Conservation (phyloP, 2,113 vertebrate genomes). For the Cnemophilus loriae region DNA sequence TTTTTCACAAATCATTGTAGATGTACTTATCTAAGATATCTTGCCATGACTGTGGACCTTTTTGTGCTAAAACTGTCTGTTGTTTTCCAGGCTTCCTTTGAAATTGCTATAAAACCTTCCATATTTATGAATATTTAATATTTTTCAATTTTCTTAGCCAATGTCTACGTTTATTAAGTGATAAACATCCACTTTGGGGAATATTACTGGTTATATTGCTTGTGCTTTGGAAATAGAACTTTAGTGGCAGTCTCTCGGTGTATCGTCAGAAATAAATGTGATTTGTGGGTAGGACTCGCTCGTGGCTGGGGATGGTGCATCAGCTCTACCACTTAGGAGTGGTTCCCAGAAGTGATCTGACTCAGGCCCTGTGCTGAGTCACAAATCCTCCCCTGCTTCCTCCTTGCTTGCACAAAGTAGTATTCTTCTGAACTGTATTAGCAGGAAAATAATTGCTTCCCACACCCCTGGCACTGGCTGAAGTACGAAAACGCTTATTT, state of each 20-base stretch:
- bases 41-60: neutral
- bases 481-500: neutral
- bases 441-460: conserved; percentile 1
- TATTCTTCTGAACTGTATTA: neutral
- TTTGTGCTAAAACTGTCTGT: neutral
- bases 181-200: neutral
- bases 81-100: neutral
- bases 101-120: neutral
- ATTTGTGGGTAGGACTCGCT: neutral
- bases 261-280: neutral
- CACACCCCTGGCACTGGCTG: neutral
- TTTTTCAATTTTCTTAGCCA: neutral
- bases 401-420: neutral
- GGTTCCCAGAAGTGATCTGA: conserved; percentile 30
- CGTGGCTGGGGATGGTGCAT: neutral
- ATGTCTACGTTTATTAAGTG: neutral
- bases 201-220: neutral
- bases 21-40: neutral
- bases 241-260: neutral
- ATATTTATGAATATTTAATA: conserved; percentile 27
- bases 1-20: neutral
- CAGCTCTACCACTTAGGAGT: neutral
- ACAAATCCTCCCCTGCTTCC: conserved; percentile 16
- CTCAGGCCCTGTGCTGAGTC: conserved; percentile 30
- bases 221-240: neutral